These are phyloP conservation scores for Clavelina lepadiformis DNA, from an alignment of 23 tunicate species.

Conservation along the genomic window DNA sequence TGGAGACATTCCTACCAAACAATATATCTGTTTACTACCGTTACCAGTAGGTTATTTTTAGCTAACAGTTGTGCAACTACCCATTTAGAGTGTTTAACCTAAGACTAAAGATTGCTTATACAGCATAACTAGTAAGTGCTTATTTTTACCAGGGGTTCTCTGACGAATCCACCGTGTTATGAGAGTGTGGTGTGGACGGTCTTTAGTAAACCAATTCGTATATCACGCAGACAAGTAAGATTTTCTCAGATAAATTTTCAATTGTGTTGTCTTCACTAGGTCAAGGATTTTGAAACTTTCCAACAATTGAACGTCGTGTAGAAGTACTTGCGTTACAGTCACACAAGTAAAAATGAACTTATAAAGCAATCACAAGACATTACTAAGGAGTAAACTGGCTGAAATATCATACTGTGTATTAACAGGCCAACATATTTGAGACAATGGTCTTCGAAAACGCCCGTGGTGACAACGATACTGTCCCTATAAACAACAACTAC, in stretches of 20 bases:
- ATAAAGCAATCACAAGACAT: not conserved
- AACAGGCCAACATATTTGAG: conserved; percentile 9
- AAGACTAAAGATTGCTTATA: no score
- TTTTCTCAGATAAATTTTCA: not conserved
- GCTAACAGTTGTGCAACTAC: no score
- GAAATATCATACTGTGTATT: not conserved
- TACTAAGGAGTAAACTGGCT: not conserved
- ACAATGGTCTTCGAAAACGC: not conserved
- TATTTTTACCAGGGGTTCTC: conserved; percentile 15
- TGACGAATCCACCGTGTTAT: conserved; percentile 31
- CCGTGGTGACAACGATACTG: not conserved
- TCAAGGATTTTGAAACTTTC: no score
- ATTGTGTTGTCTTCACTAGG: no score
- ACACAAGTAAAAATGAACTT: not conserved
- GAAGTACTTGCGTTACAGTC: not conserved
- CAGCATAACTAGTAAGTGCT: no score
- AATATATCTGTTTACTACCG: conserved; percentile 2
- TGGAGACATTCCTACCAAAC: conserved; percentile 16
- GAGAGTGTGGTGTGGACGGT: conserved; percentile 35
- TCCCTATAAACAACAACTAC: not conserved
- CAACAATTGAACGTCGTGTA: no score
- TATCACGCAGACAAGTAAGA: conserved; percentile 14
- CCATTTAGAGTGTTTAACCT: no score
- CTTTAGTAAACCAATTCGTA: conserved; percentile 16
- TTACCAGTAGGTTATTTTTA: conserved; percentile 24